These are phyloP conservation scores for Pygathrix nemaeus DNA, from an alignment of 2,113 vertebrate genomes.

Conservation along the genomic window DNA sequence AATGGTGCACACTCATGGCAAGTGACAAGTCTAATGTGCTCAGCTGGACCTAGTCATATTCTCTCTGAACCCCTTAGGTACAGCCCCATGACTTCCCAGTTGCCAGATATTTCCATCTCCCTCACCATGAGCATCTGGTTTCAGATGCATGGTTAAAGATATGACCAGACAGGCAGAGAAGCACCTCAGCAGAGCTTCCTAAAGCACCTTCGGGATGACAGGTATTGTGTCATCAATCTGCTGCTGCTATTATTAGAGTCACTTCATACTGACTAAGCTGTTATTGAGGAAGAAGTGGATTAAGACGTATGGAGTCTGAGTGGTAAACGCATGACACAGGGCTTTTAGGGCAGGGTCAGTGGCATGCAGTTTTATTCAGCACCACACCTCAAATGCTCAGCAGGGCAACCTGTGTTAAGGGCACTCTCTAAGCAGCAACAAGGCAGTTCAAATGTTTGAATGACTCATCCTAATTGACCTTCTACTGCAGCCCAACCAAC, in stretches of 20 bases:
- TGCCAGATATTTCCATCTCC: not conserved
- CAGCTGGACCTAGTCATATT: not conserved
- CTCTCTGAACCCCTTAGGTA: not conserved
- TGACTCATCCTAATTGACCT: constrained; percentile 31
- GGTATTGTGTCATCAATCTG: not conserved
- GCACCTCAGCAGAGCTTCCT: not conserved
- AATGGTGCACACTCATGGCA: not conserved
- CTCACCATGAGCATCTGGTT: not conserved
- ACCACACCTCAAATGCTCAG: constrained; percentile 51
- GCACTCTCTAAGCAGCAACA: not conserved
- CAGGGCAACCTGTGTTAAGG: not conserved
- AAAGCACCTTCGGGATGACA: not conserved
- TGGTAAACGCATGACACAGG: not conserved
- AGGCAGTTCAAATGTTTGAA: not conserved
- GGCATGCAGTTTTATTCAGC: not conserved
- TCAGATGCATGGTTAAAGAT: not conserved
- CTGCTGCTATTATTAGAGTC: constrained; percentile 40
- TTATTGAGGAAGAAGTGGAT: constrained; percentile 27
- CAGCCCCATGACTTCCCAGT: not conserved
- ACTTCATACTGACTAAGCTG: constrained; percentile 41
- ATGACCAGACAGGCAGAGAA: not conserved
- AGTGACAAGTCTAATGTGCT: not conserved
- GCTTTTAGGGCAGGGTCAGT: not conserved
- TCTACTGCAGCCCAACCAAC: not conserved
- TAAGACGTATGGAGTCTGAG: not conserved